Base-by-base conservation (phyloP, 53 echinoderm and acorn worm species). In the Crossaster papposus region DNA sequence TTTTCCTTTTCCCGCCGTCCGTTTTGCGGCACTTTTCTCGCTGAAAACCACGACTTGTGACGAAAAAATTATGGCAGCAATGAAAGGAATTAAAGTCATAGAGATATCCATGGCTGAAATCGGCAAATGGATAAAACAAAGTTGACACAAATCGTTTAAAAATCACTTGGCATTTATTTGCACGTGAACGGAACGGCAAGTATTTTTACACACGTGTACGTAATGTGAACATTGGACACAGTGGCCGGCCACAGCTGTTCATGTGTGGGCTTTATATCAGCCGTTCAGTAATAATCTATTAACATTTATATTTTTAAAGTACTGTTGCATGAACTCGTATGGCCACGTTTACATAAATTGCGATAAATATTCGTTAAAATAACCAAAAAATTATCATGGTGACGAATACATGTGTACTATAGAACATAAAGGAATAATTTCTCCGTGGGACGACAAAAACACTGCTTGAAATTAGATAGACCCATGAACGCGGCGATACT, bases 1-100 rank as follows among this genome's bases (percentile, higher is more conserved):
- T 14, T 24, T 53, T 23, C 29, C 33, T 33, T 30, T n/a, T 55
- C 36, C 58, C 5, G 30, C 7, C 14, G 30, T 58, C 30, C 13
- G 58, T 62, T 32, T 51, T 8, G n/a, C 73, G 51, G 34, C 52
- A 85, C 51, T 72, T 17, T 72, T 72, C 71, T 71, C 22, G 1
- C 73, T 62, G 54, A 15, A 63, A 81, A 81, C 79, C 7, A 52
- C 81, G n/a, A 36, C 35, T 74, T 81, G 81, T 13, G 81, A 62
- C 13, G 81, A 81, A 15, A 64, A 1, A 1, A 81, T 31, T 6
- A 74, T 10, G 31, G 35, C 24, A 34, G 74, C 36, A 74, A 81
- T 30, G 31, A 81, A 55, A 8, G 55, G 81, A 12, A 81, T 22
- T 55, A 58, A 58, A 34, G 63, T 58, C 62, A 32, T 62, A 23